Percentiles rank a stretch among this genome's conserved stretches.
Evolutionary conservation across 2,888 invertebrate species (phyloP).

Genomic region (Stratiomys singularior): DNA sequence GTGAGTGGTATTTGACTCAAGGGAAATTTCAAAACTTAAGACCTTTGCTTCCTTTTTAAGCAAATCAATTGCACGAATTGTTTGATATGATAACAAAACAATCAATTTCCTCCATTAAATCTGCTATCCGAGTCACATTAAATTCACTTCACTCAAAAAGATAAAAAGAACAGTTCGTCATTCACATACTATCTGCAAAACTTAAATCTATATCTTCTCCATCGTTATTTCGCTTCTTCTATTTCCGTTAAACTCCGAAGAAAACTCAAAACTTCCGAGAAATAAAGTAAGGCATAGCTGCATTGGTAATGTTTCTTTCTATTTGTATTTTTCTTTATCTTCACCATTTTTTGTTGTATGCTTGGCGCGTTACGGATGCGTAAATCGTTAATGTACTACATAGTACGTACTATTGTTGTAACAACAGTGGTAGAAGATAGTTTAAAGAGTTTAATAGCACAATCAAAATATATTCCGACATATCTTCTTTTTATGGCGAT

Average conservation of each 20-base stretch:
- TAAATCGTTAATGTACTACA: too few species aligned
- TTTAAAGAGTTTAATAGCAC: slow-evolving; percentile 1
- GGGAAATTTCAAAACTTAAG: too few species aligned
- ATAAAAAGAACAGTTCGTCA: neutral
- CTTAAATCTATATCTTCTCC: neutral
- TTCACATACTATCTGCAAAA: neutral
- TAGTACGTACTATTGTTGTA: neutral
- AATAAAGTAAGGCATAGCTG: slow-evolving; percentile 5
- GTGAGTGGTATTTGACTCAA: too few species aligned
- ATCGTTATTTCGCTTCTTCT: neutral
- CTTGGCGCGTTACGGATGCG: neutral
- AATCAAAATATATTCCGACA: neutral
- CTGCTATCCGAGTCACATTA: neutral
- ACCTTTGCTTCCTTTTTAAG: too few species aligned
- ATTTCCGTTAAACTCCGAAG: neutral
- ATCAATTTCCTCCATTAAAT: neutral
- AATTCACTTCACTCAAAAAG: neutral
- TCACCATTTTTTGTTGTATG: neutral
- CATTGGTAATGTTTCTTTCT: neutral
- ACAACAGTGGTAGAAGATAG: neutral
- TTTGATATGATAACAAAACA: neutral
- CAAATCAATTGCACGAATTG: too few species aligned
- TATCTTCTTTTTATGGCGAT: neutral
- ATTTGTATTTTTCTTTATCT: neutral
- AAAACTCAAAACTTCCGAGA: neutral